Conservation (phyloP, 1,140 invertebrate genomes). For the Schlechtendalia chinensis region DNA sequence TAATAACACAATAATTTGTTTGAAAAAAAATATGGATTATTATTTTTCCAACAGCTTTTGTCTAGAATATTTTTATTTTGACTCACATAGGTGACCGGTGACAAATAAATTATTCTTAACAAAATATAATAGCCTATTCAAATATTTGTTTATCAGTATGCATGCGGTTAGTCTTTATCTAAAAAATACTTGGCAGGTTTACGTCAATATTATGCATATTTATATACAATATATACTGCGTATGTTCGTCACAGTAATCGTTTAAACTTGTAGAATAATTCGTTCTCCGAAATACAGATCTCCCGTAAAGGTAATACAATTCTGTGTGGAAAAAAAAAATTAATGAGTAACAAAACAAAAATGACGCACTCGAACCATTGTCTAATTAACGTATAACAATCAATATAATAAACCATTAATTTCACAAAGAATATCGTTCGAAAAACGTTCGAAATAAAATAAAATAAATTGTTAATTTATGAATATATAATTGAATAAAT, state of each 20-base stretch:
- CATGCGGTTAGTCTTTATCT: conserved; percentile 1
- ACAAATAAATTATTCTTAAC: background rate
- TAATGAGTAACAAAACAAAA: conserved; percentile 3
- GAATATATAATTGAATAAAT: too few species aligned
- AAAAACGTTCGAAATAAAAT: too few species aligned
- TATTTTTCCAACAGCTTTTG: background rate
- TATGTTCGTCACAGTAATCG: background rate
- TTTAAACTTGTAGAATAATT: background rate
- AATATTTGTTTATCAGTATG: background rate
- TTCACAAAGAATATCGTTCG: background rate
- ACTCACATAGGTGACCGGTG: background rate
- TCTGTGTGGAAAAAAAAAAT: background rate
- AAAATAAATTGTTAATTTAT: too few species aligned
- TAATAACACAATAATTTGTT: background rate
- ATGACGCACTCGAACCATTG: background rate
- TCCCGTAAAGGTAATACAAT: background rate
- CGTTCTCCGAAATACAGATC: background rate
- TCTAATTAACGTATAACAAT: background rate
- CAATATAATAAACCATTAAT: background rate
- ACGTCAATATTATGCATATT: conserved; percentile 2
- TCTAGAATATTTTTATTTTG: background rate
- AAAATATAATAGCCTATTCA: background rate
- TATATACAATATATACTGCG: too few species aligned
- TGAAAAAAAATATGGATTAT: background rate
- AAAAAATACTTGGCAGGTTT: conserved; percentile 14